Evolutionary conservation across 2,888 invertebrate species (phyloP), one percentile per base, ranked within the genome.

Genomic region (Sphaeridia pumilis): DNA sequence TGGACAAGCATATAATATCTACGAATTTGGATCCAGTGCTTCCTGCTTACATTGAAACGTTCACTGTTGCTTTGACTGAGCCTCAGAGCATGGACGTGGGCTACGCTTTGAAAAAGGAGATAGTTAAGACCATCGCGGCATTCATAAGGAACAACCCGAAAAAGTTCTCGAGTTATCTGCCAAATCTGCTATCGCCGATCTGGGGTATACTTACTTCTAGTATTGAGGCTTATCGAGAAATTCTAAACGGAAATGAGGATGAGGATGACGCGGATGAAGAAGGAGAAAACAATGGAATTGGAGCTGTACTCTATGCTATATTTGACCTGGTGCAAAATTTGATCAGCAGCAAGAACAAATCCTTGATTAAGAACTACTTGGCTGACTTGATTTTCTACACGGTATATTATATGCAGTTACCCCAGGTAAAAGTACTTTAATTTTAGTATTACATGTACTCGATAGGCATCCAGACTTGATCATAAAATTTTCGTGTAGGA

Each of bases 131-230:
- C 21, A 63, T 61, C 41, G 54, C 63, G 36, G 54, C 55, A 42
- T 50, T 63, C 1, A 75, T 82, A 38, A 76, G 74, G 36, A 76
- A 75, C 60, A 76, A 78, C 67, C 78, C 81, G 0, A 79, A 78
- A 66, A 75, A 76, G 59, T 75, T 82, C 67, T 69, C 74, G 3
- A 74, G 74, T 20, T 81, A 75, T 68, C 71, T 82, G 65, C 74
- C 75, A 12, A 75, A 78, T 61, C 76, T 83, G 56, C 69, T 83
- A 44, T 77, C 78, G 2, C 77, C 80, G 0, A 75, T 83, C 22
- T 83, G 83, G 83, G 75, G 74, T 58, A 75, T 79, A 35, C 73
- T 83, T n/a, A 80, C 78, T 26, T 76, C 79, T 61, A 78, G 78
- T 62, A 81, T 81, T 1, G 78, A 79, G 61, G 72, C 76, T 63